A percentile compares a stretch with the other conserved stretches of the same genome.
Conservation (phyloP, 2,888 invertebrate species). For the Hetaerina titia region DNA sequence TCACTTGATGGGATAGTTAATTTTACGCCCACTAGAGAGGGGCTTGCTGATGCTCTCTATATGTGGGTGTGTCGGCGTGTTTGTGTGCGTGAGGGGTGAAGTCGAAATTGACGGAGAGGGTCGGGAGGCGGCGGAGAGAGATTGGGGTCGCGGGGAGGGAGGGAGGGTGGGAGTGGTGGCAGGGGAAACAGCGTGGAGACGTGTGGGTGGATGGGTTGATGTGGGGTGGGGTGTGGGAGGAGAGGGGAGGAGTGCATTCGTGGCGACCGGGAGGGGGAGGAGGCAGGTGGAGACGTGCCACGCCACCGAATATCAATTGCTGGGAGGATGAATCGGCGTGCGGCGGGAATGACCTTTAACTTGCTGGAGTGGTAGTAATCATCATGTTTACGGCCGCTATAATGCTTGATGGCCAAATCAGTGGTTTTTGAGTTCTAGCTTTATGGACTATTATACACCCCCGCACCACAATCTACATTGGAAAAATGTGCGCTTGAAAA, state of each 20-base stretch:
- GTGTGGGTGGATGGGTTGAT: background rate
- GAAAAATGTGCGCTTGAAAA: background rate
- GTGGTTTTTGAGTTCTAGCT: slow-evolving; percentile 16
- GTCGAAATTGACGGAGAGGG: background rate
- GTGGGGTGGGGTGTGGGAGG: background rate
- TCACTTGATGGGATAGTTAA: slow-evolving; percentile 57
- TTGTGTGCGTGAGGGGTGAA: background rate
- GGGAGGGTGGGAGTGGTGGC: background rate
- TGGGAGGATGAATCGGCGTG: slow-evolving; percentile 49
- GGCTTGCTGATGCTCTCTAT: background rate
- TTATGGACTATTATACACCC: background rate
- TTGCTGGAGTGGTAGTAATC: slow-evolving; percentile 43
- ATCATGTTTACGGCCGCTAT: slow-evolving; percentile 51
- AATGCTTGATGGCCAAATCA: slow-evolving; percentile 37
- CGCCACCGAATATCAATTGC: slow-evolving; percentile 51
- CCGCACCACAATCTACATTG: background rate
- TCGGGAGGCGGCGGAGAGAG: background rate
- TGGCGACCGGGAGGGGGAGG: background rate
- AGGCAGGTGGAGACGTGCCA: background rate
- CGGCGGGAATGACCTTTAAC: slow-evolving; percentile 64
- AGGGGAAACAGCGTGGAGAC: background rate
- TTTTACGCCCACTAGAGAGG: slow-evolving; percentile 51
- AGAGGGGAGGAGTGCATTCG: background rate
- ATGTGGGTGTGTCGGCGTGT: background rate
- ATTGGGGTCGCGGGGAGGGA: background rate